Conservation (phyloP, 2,888 invertebrate genomes). For the Blomia tropicalis region DNA sequence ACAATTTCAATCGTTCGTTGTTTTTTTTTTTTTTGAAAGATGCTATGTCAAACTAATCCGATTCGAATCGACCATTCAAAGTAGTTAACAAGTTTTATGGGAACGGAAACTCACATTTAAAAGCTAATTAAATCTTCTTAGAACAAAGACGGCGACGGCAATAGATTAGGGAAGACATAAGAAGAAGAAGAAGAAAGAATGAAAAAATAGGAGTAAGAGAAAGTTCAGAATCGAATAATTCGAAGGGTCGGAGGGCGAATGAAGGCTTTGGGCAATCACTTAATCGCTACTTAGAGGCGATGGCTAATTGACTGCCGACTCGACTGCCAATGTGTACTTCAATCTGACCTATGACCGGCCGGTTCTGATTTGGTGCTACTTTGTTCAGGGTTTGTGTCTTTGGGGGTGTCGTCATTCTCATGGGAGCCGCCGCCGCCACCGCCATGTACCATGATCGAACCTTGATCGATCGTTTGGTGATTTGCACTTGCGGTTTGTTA, state of each 20-base stretch:
- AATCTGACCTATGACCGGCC: not conserved
- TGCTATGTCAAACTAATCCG: constrained; percentile 3
- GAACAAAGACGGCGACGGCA: not conserved
- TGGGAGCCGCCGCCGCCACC: no score
- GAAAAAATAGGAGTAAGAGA: not conserved
- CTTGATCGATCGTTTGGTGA: constrained; percentile 4
- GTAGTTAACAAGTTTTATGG: constrained; percentile 15
- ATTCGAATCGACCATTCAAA: constrained; percentile 7
- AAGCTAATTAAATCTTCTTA: constrained; percentile 15
- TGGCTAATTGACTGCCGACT: constrained; percentile 4
- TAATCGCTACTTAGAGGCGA: constrained; percentile 9
- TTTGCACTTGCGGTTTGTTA: not conserved
- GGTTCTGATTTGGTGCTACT: not conserved
- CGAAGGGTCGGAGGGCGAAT: not conserved
- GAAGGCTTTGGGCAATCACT: constrained; percentile 10
- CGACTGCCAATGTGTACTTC: not conserved
- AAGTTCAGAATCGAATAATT: constrained; percentile 1
- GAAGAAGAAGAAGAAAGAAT: not conserved
- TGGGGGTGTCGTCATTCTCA: not conserved
- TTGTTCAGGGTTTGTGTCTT: not conserved
- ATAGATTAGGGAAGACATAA: not conserved
- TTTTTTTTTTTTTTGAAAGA: no score
- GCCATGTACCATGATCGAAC: no score
- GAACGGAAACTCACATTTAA: constrained; percentile 18
- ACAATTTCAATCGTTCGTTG: no score